A percentile compares a stretch with the other conserved stretches of the same genome.
Evolutionary conservation across 2,797 vertebrate species (phyloP).

Genomic region (Percopsis omiscomaycus): DNA sequence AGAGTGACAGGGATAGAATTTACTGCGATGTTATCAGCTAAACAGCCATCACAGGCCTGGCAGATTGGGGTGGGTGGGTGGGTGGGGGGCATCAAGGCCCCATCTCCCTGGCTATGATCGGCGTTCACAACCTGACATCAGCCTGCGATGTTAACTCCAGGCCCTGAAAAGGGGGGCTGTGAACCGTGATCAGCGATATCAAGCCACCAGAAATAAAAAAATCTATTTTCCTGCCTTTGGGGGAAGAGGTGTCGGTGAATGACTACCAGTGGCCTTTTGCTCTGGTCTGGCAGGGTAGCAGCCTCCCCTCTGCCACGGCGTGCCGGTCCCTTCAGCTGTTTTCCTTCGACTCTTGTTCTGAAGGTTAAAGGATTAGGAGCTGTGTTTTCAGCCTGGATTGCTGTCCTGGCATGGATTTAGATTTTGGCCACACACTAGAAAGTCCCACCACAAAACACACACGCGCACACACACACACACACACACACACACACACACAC

Average conservation of each 20-base stretch:
- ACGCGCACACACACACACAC: slow-evolving; percentile 59
- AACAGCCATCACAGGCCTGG: slow-evolving; percentile 77
- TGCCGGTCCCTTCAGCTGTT: slow-evolving; percentile 72
- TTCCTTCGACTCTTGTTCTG: slow-evolving; percentile 76
- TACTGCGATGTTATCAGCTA: slow-evolving; percentile 79
- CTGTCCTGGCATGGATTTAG: slow-evolving; percentile 76
- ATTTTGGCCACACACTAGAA: slow-evolving; percentile 68
- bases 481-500: slow-evolving; percentile 20
- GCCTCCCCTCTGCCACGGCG: slow-evolving; percentile 56
- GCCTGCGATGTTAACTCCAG: slow-evolving; percentile 80
- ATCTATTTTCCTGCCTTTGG: slow-evolving; percentile 81
- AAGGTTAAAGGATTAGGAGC: slow-evolving; percentile 82
- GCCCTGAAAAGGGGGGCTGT: slow-evolving; percentile 78
- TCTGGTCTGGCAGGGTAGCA: slow-evolving; percentile 60
- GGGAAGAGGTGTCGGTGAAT: slow-evolving; percentile 49
- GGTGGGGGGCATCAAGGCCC: slow-evolving; percentile 75
- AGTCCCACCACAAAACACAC: slow-evolving; percentile 44
- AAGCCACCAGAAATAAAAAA: slow-evolving; percentile 83
- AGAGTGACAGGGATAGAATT: slow-evolving; percentile 83
- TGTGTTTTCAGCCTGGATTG: slow-evolving; percentile 76
- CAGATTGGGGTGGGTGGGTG: slow-evolving; percentile 62
- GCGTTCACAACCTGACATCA: slow-evolving; percentile 77
- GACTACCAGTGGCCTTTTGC: slow-evolving; percentile 75
- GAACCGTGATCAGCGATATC: slow-evolving; percentile 84
- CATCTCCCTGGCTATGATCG: slow-evolving; percentile 79